Percentiles rank a stretch among this genome's conserved stretches.
These are phyloP conservation scores for Lasioglossum marginatum DNA, from an alignment of 2,888 invertebrate genomes.

Conservation along the genomic window DNA sequence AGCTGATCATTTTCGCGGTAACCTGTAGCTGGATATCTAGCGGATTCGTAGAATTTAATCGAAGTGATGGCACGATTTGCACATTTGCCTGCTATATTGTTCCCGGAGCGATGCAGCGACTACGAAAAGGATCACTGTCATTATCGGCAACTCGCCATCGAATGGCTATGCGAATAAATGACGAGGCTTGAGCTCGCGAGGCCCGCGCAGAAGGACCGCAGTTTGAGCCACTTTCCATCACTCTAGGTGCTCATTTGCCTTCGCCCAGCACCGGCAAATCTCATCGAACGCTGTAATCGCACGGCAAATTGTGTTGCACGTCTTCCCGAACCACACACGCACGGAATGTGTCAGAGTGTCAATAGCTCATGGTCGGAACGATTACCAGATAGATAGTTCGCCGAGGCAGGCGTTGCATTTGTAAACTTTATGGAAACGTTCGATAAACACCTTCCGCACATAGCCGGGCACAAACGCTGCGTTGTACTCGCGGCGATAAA, in stretches of 20 bases:
- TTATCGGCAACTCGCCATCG: slow-evolving; percentile 40
- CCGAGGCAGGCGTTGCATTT: slow-evolving; percentile 20
- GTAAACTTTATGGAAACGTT: slow-evolving; percentile 31
- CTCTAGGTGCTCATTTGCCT: slow-evolving; percentile 53
- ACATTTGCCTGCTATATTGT: slow-evolving; percentile 30
- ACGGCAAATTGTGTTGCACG: slow-evolving; percentile 16
- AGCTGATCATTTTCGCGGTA: neutral
- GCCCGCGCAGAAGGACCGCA: slow-evolving; percentile 30
- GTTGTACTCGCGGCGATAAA: neutral
- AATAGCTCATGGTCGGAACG: slow-evolving; percentile 52
- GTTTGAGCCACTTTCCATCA: slow-evolving; percentile 52
- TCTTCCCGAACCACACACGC: neutral
- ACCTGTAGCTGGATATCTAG: neutral
- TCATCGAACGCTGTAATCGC: slow-evolving; percentile 48
- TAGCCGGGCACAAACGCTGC: neutral
- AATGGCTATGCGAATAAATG: slow-evolving; percentile 23
- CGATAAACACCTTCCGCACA: neutral
- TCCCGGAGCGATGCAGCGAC: slow-evolving; percentile 15
- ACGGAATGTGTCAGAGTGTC: slow-evolving; percentile 55
- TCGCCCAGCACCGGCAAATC: slow-evolving; percentile 44
- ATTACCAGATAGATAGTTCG: slow-evolving; percentile 40
- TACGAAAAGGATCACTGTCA: slow-evolving; percentile 43
- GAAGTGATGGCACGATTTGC: slow-evolving; percentile 48
- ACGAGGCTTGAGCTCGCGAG: slow-evolving; percentile 22
- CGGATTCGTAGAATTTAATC: slow-evolving; percentile 17